phyloP scores from a whole-genome alignment of 2,797 vertebrate species.

The Corythornis leucogaster region DNA sequence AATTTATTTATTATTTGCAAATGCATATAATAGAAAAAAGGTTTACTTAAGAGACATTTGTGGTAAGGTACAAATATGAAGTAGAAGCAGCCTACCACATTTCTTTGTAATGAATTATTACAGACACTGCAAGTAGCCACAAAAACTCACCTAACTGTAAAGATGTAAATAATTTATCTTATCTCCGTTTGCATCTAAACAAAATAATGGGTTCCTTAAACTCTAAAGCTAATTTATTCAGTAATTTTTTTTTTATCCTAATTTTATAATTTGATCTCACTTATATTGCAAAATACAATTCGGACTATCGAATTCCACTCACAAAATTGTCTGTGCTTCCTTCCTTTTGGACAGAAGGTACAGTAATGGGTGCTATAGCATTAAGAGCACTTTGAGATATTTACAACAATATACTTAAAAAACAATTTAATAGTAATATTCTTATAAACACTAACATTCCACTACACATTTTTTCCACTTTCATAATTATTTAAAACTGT shows the following conservation, averaged over 20 bases:
- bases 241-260: not conserved
- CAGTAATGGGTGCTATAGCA: not conserved
- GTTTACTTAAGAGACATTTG: not conserved
- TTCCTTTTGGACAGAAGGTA: not conserved
- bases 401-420: not conserved
- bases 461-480: not conserved
- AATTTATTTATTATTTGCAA: not conserved
- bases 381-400: not conserved
- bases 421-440: not conserved
- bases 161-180: not conserved
- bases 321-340: not conserved
- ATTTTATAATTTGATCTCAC: not conserved
- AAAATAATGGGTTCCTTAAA: not conserved
- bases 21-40: not conserved
- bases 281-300: not conserved
- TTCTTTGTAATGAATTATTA: not conserved
- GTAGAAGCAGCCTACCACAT: not conserved
- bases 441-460: not conserved
- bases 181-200: not conserved
- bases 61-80: not conserved
- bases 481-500: not conserved
- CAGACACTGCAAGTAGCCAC: not conserved
- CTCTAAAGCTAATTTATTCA: not conserved
- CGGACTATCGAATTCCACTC: not conserved
- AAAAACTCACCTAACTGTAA: not conserved